These are phyloP conservation scores for Drosophila arawakana DNA, from an alignment of 1,140 invertebrate species.

Conservation along the genomic window DNA sequence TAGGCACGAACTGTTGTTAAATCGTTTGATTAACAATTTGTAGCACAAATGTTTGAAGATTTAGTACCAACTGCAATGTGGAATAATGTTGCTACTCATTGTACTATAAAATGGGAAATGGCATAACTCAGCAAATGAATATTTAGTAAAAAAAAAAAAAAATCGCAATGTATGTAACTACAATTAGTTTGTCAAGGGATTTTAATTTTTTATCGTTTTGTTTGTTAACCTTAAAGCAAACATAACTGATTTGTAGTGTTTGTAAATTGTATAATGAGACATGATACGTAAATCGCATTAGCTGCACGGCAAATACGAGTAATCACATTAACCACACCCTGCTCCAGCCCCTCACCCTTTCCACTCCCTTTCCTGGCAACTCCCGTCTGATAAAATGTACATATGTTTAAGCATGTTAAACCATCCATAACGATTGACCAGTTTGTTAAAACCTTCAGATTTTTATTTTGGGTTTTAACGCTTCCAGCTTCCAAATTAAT, in stretches of 20 bases:
- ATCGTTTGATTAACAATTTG: constrained; percentile 30
- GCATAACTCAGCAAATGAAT: constrained; percentile 1
- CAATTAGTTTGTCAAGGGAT: not conserved
- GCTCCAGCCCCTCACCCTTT: not conserved
- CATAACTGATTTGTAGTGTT: constrained; percentile 1
- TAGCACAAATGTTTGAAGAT: constrained; percentile 43
- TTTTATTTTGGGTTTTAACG: not conserved
- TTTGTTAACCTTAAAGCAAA: constrained; percentile 8
- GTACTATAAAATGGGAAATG: constrained; percentile 11
- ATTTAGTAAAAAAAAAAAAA: not conserved
- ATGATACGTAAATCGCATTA: constrained; percentile 22
- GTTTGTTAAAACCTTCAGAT: not conserved
- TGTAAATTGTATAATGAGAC: constrained; percentile 7
- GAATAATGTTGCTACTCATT: constrained; percentile 13
- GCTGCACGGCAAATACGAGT: constrained; percentile 9
- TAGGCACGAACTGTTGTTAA: constrained; percentile 30
- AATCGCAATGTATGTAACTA: not conserved
- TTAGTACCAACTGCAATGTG: constrained; percentile 6
- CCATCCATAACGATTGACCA: constrained; percentile 1
- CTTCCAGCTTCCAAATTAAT: not conserved
- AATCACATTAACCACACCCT: constrained; percentile 3
- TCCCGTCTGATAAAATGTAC: constrained; percentile 5
- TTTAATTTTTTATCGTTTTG: not conserved
- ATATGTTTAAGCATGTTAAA: constrained; percentile 20
- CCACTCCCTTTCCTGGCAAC: not conserved